phyloP scores from a whole-genome alignment of 2,113 vertebrate genomes.

The Spea bombifrons region DNA sequence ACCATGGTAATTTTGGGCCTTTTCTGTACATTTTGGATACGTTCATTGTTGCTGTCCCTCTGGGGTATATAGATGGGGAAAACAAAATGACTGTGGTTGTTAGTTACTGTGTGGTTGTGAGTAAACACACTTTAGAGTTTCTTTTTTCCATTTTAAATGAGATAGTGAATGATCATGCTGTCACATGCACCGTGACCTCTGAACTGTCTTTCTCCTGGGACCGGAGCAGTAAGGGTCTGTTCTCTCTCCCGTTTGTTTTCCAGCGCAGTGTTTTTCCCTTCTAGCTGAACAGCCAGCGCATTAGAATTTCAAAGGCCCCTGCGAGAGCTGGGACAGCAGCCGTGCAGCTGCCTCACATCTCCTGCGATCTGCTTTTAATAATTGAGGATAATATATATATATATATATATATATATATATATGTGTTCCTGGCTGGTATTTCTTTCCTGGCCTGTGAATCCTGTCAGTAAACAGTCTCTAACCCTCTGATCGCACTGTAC shows the following conservation, averaged over 20 bases:
- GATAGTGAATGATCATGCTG: constrained; percentile 18
- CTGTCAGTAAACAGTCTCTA: constrained; percentile 72
- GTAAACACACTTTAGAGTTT: no score
- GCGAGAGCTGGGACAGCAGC: constrained; percentile 57
- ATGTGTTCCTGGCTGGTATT: constrained; percentile 73
- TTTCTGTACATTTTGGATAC: no score
- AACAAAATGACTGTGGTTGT: no score
- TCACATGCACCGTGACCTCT: constrained; percentile 28
- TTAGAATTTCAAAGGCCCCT: constrained; percentile 64
- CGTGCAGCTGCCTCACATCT: constrained; percentile 68
- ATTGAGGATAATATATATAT: constrained; percentile 73
- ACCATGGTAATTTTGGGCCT: no score
- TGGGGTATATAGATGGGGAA: no score
- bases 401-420: constrained; percentile 59
- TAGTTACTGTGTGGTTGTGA: no score
- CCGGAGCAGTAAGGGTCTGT: neutral
- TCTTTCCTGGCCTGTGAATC: constrained; percentile 59
- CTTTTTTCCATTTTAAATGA: neutral
- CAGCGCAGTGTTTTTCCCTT: constrained; percentile 49
- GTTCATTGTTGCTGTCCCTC: no score
- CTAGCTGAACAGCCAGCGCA: constrained; percentile 58
- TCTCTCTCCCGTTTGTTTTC: constrained; percentile 19
- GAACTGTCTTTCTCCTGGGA: constrained; percentile 10
- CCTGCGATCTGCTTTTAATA: constrained; percentile 74
- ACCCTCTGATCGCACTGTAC: constrained; percentile 76